Percentiles rank a stretch among this genome's conserved stretches.
Evolutionary conservation across 2,113 vertebrate genomes (phyloP).

Genomic region (Astatotilapia flaviijosephi): DNA sequence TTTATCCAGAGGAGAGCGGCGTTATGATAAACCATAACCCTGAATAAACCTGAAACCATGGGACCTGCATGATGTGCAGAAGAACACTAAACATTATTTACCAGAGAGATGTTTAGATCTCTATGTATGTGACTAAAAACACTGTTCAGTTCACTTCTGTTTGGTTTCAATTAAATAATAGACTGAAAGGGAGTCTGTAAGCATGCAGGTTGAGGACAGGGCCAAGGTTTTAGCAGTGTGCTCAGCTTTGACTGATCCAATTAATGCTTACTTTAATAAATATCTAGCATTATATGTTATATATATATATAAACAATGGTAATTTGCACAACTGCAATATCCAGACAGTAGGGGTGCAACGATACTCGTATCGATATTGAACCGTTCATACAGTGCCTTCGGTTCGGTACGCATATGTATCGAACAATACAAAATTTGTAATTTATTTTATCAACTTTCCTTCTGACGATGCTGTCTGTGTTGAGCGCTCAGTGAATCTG

Average conservation of each 20-base stretch:
- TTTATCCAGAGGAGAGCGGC: neutral
- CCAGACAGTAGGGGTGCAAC: neutral
- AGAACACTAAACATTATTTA: neutral
- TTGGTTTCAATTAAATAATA: neutral
- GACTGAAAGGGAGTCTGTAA: neutral
- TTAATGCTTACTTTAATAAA: neutral
- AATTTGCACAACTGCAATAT: neutral
- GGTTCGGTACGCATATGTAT: too few relatives aligned
- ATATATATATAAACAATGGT: neutral
- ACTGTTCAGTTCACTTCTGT: neutral
- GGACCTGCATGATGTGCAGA: neutral
- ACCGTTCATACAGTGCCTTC: too few relatives aligned
- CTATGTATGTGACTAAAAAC: rapidly evolving
- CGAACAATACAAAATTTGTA: too few relatives aligned
- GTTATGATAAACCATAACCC: neutral
- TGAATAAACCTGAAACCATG: rapidly evolving
- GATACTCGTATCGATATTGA: too few relatives aligned
- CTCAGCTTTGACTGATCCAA: neutral
- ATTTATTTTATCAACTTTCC: too few relatives aligned
- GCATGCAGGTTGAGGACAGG: neutral
- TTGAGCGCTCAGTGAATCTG: too few relatives aligned
- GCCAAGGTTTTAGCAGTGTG: neutral
- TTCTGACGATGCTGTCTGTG: too few relatives aligned
- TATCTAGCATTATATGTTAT: neutral
- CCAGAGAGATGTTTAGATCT: neutral